A percentile compares a stretch with the other conserved stretches of the same genome.
phyloP scores from a whole-genome alignment of 2,113 vertebrate species.

The Athene cunicularia region DNA sequence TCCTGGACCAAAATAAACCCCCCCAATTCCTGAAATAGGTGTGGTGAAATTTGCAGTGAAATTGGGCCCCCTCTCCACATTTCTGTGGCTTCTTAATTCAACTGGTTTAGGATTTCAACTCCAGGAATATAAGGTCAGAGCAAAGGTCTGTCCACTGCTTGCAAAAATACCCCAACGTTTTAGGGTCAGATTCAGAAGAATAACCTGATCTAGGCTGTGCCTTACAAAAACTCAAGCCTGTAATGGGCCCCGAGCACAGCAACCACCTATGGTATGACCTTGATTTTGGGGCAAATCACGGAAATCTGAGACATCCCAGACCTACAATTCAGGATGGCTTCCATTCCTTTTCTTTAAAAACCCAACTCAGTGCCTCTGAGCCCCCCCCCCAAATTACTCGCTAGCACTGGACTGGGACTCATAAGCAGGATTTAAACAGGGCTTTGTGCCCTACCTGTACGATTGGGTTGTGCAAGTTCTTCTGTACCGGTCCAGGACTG shows the following conservation, averaged over 20 bases:
- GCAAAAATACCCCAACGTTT: neutral
- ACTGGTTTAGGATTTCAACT: neutral
- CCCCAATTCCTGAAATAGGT: neutral
- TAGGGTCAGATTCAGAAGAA: neutral
- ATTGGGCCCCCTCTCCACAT: accelerated
- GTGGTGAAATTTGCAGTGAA: neutral
- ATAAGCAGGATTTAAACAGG: neutral
- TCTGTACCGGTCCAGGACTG: constrained; percentile 83
- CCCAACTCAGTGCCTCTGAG: neutral
- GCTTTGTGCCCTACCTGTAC: constrained; percentile 74
- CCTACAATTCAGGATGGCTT: neutral
- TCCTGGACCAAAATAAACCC: neutral
- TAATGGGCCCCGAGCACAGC: accelerated
- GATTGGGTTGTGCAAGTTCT: constrained; percentile 83
- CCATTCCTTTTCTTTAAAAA: neutral
- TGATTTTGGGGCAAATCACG: neutral
- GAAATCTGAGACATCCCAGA: neutral
- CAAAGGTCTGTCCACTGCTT: too few species aligned
- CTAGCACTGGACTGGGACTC: neutral
- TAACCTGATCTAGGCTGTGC: neutral
- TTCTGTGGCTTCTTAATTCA: neutral
- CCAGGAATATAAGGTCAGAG: neutral
- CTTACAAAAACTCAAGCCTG: neutral
- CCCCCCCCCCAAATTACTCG: too few species aligned
- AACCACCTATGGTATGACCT: accelerated